phyloP scores from a whole-genome alignment of 1,140 invertebrate genomes.

The Dendroctonus ponderosae region DNA sequence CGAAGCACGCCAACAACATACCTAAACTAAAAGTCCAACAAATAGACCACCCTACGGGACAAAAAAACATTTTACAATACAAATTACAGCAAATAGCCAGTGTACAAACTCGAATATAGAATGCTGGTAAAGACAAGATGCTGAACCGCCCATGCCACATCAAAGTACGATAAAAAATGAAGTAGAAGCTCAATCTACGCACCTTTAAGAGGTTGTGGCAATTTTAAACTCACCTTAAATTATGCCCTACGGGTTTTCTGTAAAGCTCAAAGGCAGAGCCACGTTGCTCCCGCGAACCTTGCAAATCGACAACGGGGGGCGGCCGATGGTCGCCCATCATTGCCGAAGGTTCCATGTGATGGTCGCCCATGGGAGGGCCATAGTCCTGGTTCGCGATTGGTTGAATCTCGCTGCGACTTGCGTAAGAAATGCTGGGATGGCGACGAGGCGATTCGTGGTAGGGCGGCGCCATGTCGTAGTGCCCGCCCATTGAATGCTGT shows the following conservation, averaged over 20 bases:
- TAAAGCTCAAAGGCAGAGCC: conserved; percentile 95
- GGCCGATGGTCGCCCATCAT: conserved; percentile 43
- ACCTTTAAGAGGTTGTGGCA: no score
- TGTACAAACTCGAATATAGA: conserved; percentile 41
- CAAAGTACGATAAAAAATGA: conserved; percentile 16
- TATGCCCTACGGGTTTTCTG: conserved; percentile 79
- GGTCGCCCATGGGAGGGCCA: conserved; percentile 35
- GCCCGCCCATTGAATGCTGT: conserved; percentile 37
- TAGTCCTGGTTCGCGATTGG: conserved; percentile 47
- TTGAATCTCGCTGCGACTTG: conserved; percentile 48
- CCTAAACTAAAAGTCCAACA: conserved; percentile 41
- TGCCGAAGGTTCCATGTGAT: conserved; percentile 24
- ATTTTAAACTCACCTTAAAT: conserved; percentile 62
- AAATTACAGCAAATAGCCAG: conserved; percentile 39
- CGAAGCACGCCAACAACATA: conserved; percentile 22
- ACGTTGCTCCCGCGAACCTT: conserved; percentile 81
- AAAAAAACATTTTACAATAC: conserved; percentile 24
- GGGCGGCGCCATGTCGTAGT: conserved; percentile 48
- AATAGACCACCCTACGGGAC: conserved; percentile 43
- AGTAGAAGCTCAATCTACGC: not conserved
- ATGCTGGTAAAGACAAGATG: no score
- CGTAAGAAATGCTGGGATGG: conserved; percentile 49
- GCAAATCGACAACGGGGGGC: conserved; percentile 48
- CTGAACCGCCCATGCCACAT: conserved; percentile 5
- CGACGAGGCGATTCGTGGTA: conserved; percentile 45